These are phyloP conservation scores for Neosalanx taihuensis DNA, from an alignment of 2,797 vertebrate genomes.

Conservation along the genomic window DNA sequence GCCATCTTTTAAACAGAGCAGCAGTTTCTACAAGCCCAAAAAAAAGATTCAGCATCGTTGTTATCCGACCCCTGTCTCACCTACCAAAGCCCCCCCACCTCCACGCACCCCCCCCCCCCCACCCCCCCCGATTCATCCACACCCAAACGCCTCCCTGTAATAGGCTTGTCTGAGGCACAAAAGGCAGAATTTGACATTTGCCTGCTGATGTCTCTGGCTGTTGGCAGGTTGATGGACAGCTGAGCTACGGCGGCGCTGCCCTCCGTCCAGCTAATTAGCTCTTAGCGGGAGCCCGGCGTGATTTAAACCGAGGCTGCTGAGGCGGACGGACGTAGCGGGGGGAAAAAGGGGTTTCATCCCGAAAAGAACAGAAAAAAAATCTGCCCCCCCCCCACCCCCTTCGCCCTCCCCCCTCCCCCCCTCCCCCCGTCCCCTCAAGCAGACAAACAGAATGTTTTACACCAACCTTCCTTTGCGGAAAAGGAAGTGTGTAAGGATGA, in stretches of 20 bases:
- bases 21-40: background rate
- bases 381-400: slow-evolving; percentile 68
- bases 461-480: background rate
- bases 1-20: too few species aligned
- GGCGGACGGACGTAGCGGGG: slow-evolving; percentile 28
- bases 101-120: slow-evolving; percentile 51
- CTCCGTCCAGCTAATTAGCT: slow-evolving; percentile 81
- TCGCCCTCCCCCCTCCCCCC: slow-evolving; percentile 46
- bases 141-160: slow-evolving; percentile 68
- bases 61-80: background rate
- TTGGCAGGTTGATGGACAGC: slow-evolving; percentile 83
- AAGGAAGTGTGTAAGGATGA: slow-evolving; percentile 56
- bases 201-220: slow-evolving; percentile 80
- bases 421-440: background rate
- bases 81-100: background rate
- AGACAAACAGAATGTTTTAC: background rate
- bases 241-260: slow-evolving; percentile 74
- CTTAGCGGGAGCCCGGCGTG: slow-evolving; percentile 77
- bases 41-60: background rate
- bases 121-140: slow-evolving; percentile 53
- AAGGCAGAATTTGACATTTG: slow-evolving; percentile 83
- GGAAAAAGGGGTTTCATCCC: slow-evolving; percentile 14
- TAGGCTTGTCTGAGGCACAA: slow-evolving; percentile 81
- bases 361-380: slow-evolving; percentile 40
- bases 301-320: slow-evolving; percentile 77